Evolutionary conservation across 2,797 vertebrate genomes (phyloP).

Genomic region (Aeoliscus strigatus): DNA sequence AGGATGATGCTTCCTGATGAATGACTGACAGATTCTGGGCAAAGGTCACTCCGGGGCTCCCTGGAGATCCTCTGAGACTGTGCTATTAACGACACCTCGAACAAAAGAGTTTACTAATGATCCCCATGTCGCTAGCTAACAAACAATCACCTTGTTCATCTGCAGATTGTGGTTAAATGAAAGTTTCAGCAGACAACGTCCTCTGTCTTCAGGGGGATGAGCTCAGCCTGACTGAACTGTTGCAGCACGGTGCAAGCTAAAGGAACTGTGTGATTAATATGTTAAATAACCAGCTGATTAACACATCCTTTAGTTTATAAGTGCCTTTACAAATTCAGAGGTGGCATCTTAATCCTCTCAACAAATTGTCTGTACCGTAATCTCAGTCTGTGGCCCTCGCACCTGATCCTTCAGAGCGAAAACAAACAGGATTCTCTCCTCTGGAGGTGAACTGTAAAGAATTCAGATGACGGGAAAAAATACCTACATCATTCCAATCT

Average conservation of each 20-base stretch:
- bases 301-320: constrained; percentile 63
- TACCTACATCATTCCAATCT: constrained; percentile 88
- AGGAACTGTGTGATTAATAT: constrained; percentile 89
- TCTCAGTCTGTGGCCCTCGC: constrained; percentile 7
- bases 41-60: constrained; percentile 97
- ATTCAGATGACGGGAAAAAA: constrained; percentile 4
- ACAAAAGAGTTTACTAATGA: constrained; percentile 94
- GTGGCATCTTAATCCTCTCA: constrained; percentile 53
- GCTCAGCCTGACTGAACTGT: constrained; percentile 79
- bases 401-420: constrained; percentile 16
- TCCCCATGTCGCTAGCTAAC: constrained; percentile 75
- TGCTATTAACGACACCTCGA: constrained; percentile 95
- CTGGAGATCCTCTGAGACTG: constrained; percentile 90
- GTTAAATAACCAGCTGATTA: constrained; percentile 84
- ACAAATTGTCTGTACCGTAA: constrained; percentile 36
- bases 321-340: constrained; percentile 51
- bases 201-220: constrained; percentile 84
- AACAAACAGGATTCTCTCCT: constrained; percentile 5
- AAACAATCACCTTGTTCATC: constrained; percentile 93
- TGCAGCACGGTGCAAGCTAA: constrained; percentile 75
- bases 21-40: constrained; percentile 97
- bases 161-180: constrained; percentile 88
- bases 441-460: background rate
- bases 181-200: constrained; percentile 83
- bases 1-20: constrained; percentile 98